A percentile compares a stretch with the other conserved stretches of the same genome.
These are phyloP conservation scores for Diadema setosum DNA, from an alignment of 35 echinoderm and acorn worm genomes.

Conservation along the genomic window DNA sequence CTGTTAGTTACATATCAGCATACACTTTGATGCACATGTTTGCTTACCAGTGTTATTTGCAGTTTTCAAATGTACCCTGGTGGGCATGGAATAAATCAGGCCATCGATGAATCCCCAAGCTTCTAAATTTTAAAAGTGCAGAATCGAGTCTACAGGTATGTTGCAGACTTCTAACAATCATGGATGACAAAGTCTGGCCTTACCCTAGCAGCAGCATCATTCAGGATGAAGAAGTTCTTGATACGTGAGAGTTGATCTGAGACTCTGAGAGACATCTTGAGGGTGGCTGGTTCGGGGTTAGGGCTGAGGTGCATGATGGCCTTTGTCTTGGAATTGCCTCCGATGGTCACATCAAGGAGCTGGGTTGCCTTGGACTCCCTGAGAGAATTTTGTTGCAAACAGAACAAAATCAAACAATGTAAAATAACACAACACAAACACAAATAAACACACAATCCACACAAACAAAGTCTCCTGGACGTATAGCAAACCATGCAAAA, in stretches of 20 bases:
- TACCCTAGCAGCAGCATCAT: constrained; percentile 74
- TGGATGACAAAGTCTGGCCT: not conserved
- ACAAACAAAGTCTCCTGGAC: not conserved
- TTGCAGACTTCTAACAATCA: not conserved
- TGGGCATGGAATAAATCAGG: too few species aligned
- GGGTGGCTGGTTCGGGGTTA: not conserved
- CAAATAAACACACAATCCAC: not conserved
- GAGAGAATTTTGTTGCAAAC: too few species aligned
- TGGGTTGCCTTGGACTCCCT: constrained; percentile 77
- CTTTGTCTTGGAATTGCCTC: constrained; percentile 89
- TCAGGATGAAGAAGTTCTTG: constrained; percentile 71
- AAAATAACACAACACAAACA: not conserved
- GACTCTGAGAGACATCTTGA: constrained; percentile 35
- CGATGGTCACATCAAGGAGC: constrained; percentile 59
- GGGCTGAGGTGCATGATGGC: constrained; percentile 80
- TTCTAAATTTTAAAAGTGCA: too few species aligned
- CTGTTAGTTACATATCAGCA: too few species aligned
- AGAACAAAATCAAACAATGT: not conserved
- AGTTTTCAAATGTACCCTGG: too few species aligned
- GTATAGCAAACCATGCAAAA: too few species aligned
- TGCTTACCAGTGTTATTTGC: too few species aligned
- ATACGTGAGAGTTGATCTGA: constrained; percentile 25
- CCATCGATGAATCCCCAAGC: too few species aligned
- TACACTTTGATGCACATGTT: too few species aligned
- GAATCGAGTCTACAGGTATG: too few species aligned